Percentiles rank a stretch among this genome's conserved stretches.
These are phyloP conservation scores for Conus canariensis DNA, from an alignment of 2,888 invertebrate species.

Conservation along the genomic window DNA sequence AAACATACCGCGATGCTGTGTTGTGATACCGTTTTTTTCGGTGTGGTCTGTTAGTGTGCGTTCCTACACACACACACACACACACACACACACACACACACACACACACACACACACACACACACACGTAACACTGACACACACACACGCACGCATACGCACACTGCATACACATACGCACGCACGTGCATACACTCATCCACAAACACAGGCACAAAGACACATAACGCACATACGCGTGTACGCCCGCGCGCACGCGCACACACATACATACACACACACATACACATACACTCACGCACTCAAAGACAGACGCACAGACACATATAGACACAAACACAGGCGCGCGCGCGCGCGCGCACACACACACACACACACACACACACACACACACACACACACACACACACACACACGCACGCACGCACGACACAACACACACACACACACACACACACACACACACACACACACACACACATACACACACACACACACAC, in stretches of 20 bases:
- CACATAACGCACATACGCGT: not conserved
- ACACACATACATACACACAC: no score
- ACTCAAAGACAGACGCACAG: not conserved
- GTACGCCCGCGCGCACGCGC: not conserved
- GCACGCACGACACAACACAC: not conserved
- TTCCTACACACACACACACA: no score
- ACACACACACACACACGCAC: conserved; percentile 1
- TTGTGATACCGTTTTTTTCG: no score
- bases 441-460: conserved; percentile 18
- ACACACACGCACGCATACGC: no score
- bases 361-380: not conserved
- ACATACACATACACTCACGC: not conserved
- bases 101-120: no score
- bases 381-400: not conserved
- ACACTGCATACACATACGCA: not conserved
- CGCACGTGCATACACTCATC: not conserved
- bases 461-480: conserved; percentile 18
- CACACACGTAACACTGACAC: no score
- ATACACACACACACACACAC: conserved; percentile 12
- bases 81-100: no score
- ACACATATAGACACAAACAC: not conserved
- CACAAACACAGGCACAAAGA: not conserved
- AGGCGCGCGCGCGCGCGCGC: no score
- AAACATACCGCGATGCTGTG: no score
- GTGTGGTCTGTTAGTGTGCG: no score